phyloP scores from a whole-genome alignment of 2,113 vertebrate genomes.

The Tetrax tetrax region DNA sequence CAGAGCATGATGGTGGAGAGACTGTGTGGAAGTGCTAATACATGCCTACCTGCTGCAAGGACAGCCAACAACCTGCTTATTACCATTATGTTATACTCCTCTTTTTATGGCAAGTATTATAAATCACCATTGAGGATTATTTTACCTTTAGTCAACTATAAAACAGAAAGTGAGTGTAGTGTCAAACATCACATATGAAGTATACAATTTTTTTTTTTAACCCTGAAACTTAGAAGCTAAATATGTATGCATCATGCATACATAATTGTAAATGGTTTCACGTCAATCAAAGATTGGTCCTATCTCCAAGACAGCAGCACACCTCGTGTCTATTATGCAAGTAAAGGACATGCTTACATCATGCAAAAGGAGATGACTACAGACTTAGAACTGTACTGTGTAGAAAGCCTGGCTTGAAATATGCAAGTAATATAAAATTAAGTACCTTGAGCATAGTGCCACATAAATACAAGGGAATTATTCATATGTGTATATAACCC shows the following conservation, averaged over 20 bases:
- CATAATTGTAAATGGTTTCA: background rate
- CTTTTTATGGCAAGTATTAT: background rate
- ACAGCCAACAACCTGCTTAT: background rate
- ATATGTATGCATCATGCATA: too few species aligned
- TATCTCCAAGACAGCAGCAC: background rate
- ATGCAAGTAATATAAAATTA: background rate
- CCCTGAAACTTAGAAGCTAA: background rate
- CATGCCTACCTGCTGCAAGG: background rate
- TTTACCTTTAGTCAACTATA: background rate
- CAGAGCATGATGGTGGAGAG: background rate
- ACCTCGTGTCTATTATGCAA: background rate
- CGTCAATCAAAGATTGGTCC: background rate
- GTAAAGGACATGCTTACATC: background rate
- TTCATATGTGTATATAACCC: background rate
- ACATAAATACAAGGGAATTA: background rate
- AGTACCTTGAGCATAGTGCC: background rate
- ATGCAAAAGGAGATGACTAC: background rate
- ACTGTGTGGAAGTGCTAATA: background rate
- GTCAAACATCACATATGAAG: background rate
- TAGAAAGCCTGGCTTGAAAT: background rate
- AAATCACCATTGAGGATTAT: background rate
- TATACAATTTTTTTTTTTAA: background rate
- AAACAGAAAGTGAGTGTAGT: background rate
- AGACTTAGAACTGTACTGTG: background rate
- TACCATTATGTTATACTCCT: background rate